Conservation (phyloP, 2,888 invertebrate species). For the Lucinisca nassula region DNA sequence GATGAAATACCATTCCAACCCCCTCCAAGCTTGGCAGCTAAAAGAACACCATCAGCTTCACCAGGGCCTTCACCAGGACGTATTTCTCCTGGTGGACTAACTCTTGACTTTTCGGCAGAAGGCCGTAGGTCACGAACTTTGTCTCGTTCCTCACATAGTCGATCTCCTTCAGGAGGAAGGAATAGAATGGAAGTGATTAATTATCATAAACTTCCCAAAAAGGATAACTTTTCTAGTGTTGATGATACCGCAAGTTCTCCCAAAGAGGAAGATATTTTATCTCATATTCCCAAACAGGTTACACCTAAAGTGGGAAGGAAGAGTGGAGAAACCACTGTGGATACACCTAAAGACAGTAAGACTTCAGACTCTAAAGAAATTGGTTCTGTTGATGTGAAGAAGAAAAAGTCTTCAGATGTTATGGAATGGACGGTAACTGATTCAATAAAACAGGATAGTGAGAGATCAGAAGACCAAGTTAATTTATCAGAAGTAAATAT, state of each 20-base stretch:
- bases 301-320: not conserved
- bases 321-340: not conserved
- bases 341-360: not conserved
- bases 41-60: conserved; percentile 63
- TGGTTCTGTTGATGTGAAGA: not conserved
- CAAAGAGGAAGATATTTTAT: conserved; percentile 79
- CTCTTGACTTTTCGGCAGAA: conserved; percentile 31
- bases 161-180: conserved; percentile 80
- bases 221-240: conserved; percentile 85
- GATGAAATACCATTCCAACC: conserved; percentile 70
- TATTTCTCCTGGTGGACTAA: not conserved
- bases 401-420: not conserved
- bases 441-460: not conserved
- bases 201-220: conserved; percentile 84
- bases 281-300: conserved; percentile 58
- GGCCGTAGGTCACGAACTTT: conserved; percentile 40
- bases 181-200: conserved; percentile 78
- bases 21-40: conserved; percentile 28
- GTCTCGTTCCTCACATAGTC: conserved; percentile 71
- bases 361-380: not conserved
- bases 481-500: not conserved
- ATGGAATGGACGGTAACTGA: not conserved
- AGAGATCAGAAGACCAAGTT: not conserved
- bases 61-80: conserved; percentile 53
- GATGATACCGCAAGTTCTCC: conserved; percentile 87